Evolutionary conservation across 2,113 vertebrate genomes (phyloP).

Genomic region (Rissa tridactyla): DNA sequence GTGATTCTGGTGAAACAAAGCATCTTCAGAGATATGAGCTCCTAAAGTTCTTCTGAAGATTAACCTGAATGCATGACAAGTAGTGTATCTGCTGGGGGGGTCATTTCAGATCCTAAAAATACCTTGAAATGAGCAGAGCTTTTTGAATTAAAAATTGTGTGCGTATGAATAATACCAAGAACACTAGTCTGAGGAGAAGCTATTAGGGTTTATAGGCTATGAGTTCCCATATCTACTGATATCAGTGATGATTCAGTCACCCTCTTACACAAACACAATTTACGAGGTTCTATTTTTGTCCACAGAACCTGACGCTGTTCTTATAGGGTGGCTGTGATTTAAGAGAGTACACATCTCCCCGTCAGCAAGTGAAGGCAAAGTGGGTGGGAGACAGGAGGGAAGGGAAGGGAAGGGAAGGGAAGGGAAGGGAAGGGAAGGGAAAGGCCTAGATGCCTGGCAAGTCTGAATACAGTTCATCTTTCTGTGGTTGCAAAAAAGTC

Average conservation of each 20-base stretch:
- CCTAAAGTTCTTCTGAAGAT: not conserved
- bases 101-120: constrained; percentile 1
- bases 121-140: not conserved
- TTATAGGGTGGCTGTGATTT: constrained; percentile 3
- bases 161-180: not conserved
- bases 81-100: not conserved
- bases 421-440: not conserved
- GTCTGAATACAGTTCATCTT: not conserved
- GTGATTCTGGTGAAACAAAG: not conserved
- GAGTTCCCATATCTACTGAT: not conserved
- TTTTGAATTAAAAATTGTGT: not conserved
- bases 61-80: not conserved
- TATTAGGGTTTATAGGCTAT: not conserved
- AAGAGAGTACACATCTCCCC: not conserved
- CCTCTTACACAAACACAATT: constrained; percentile 22
- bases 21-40: not conserved
- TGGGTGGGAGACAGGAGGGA: constrained; percentile 15
- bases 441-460: not conserved
- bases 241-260: constrained; percentile 28
- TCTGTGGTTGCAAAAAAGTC: not conserved
- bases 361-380: not conserved
- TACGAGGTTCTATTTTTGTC: constrained; percentile 25
- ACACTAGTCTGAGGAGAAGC: not conserved
- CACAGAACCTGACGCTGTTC: not conserved
- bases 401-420: not conserved